A percentile compares a stretch with the other conserved stretches of the same genome.
Evolutionary conservation across 1,140 invertebrate genomes (phyloP).

Genomic region (Hormaphis cornu): DNA sequence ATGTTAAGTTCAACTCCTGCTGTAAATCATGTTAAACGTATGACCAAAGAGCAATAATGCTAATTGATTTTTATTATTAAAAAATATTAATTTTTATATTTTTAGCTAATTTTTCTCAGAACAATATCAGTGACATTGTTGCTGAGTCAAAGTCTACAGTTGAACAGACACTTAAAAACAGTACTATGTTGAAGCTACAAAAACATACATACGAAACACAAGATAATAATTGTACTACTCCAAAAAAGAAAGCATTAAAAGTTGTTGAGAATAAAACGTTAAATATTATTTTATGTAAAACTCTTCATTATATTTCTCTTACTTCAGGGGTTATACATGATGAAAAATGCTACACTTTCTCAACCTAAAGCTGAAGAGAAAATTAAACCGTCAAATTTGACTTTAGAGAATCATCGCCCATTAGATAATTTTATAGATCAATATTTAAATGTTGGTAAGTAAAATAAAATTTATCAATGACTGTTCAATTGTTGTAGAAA

Average conservation of each 20-base stretch:
- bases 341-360: conserved; percentile 12
- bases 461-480: neutral
- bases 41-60: neutral
- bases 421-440: conserved; percentile 6
- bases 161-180: conserved; percentile 8
- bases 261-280: no score
- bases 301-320: no score
- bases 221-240: conserved; percentile 19
- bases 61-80: neutral
- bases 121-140: conserved; percentile 3
- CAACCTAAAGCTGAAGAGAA: neutral
- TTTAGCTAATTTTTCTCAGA: conserved; percentile 2
- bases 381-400: neutral
- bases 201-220: neutral
- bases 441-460: conserved; percentile 20
- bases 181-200: neutral
- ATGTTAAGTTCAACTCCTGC: conserved; percentile 50
- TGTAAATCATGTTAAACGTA: conserved; percentile 41
- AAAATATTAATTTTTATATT: neutral
- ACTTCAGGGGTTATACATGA: conserved; percentile 17
- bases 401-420: neutral
- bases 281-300: no score
- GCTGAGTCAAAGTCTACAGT: neutral
- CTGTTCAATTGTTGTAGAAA: no score
- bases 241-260: no score